A percentile compares a stretch with the other conserved stretches of the same genome.
Conservation (phyloP, 2,113 vertebrate species). For the Tetraodon nigroviridis region DNA sequence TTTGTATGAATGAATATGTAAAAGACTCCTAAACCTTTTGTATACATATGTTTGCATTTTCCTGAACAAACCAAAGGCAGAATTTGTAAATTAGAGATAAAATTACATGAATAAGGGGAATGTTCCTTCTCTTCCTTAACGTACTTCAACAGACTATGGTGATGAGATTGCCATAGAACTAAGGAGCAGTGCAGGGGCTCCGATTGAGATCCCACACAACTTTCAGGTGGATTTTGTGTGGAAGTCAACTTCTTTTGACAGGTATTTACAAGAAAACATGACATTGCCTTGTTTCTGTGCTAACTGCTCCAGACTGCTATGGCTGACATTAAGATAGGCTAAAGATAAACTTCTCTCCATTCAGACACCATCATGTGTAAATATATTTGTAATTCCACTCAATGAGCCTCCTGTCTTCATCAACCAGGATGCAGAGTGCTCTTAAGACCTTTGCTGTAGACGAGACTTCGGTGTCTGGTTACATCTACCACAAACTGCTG, state of each 20-base stretch:
- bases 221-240: constrained; percentile 99
- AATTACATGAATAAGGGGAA: no score
- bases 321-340: no score
- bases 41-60: no score
- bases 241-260: constrained; percentile 99
- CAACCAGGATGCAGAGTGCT: constrained; percentile 94
- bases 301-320: no score
- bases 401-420: background rate
- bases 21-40: no score
- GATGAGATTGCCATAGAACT: constrained; percentile 98
- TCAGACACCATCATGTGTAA: no score
- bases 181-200: constrained; percentile 91
- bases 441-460: constrained; percentile 96
- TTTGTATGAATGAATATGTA: no score
- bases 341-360: no score
- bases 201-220: constrained; percentile 95
- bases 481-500: constrained; percentile 96
- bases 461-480: constrained; percentile 96
- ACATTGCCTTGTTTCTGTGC: no score
- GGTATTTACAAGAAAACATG: constrained; percentile 66
- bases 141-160: constrained; percentile 83
- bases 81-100: no score
- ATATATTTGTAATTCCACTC: no score
- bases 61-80: no score
- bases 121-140: background rate